A percentile compares a stretch with the other conserved stretches of the same genome.
These are phyloP conservation scores for Labrus mixtus DNA, from an alignment of 2,113 vertebrate genomes.

Conservation along the genomic window DNA sequence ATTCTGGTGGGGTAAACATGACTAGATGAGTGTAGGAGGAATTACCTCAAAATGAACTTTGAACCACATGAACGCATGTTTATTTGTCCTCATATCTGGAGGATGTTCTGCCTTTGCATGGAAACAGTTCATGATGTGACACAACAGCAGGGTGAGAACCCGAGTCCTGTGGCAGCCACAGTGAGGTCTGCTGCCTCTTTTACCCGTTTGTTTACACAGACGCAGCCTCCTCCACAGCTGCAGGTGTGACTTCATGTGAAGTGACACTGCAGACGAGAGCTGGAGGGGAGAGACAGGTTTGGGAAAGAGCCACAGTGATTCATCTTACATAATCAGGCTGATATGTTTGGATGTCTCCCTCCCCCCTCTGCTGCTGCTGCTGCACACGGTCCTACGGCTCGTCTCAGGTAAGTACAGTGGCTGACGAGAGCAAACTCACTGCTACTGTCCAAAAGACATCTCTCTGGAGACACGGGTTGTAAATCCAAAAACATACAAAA, in stretches of 20 bases:
- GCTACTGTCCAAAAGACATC: background rate
- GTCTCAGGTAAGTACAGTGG: background rate
- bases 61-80: background rate
- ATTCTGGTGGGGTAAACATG: background rate
- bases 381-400: background rate
- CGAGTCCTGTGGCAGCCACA: background rate
- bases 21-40: background rate
- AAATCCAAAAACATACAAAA: background rate
- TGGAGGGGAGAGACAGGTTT: background rate
- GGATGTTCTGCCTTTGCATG: background rate
- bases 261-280: constrained; percentile 23
- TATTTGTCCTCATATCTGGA: background rate
- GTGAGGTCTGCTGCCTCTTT: constrained; percentile 3
- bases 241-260: constrained; percentile 21
- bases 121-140: background rate
- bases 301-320: constrained; percentile 10
- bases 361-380: background rate
- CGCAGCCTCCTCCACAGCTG: constrained; percentile 18
- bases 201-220: constrained; percentile 2
- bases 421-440: background rate
- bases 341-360: constrained; percentile 16
- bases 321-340: constrained; percentile 35
- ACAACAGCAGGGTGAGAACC: background rate
- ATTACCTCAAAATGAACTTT: background rate
- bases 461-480: background rate